These are phyloP conservation scores for Brachionus rubens DNA, from an alignment of 1,140 invertebrate species.

Conservation along the genomic window DNA sequence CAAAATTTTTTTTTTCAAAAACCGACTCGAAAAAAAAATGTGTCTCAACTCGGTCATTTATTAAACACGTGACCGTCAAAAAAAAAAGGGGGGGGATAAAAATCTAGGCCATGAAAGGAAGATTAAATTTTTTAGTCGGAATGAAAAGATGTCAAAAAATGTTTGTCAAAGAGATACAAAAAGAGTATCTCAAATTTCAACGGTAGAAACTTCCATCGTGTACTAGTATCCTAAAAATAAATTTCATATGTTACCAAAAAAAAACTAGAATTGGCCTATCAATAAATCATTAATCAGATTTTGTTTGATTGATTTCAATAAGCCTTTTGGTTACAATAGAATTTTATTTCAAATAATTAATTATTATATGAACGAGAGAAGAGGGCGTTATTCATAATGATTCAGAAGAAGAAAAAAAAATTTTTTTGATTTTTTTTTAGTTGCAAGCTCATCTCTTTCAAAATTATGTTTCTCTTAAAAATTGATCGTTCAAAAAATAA, in stretches of 20 bases:
- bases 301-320: neutral
- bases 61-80: neutral
- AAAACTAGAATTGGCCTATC: neutral
- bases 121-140: no score
- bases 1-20: no score
- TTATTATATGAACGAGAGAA: neutral
- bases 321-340: neutral
- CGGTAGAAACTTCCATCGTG: no score
- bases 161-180: no score
- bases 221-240: constrained; percentile 25
- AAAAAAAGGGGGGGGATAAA: no score
- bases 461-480: constrained; percentile 4
- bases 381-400: neutral
- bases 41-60: no score
- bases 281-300: neutral
- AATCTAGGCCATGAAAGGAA: no score
- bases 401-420: constrained; percentile 7
- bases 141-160: no score
- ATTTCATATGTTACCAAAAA: neutral
- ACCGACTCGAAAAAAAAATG: no score
- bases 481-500: constrained; percentile 25
- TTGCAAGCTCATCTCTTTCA: constrained; percentile 11
- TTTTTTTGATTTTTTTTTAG: neutral
- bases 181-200: no score
- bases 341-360: neutral